Conservation (phyloP, 1,140 invertebrate species). For the Hirudo medicinalis region DNA sequence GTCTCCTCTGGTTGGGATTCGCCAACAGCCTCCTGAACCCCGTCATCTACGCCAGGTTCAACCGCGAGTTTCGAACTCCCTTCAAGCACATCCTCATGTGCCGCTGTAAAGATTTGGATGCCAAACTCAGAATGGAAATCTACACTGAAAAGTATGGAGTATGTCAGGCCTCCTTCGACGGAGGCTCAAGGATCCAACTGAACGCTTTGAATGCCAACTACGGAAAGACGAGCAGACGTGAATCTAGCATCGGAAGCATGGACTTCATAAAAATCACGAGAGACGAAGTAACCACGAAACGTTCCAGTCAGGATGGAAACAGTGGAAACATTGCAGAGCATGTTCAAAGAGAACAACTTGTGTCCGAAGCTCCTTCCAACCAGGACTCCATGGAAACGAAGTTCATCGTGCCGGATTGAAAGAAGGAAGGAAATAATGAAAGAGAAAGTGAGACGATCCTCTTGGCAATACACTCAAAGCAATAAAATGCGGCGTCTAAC, state of each 20-base stretch:
- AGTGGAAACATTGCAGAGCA: too few species aligned
- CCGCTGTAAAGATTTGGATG: slow-evolving; percentile 25
- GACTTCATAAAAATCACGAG: not conserved
- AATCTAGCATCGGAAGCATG: slow-evolving; percentile 2
- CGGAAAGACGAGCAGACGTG: not conserved
- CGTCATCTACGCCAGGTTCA: slow-evolving; percentile 92
- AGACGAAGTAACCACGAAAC: not conserved
- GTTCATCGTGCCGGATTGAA: too few species aligned
- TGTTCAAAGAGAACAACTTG: too few species aligned
- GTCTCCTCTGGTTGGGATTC: slow-evolving; percentile 67
- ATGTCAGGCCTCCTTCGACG: not conserved
- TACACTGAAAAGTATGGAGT: slow-evolving; percentile 22
- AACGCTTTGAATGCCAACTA: not conserved
- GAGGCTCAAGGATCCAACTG: not conserved
- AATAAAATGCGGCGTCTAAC: too few species aligned
- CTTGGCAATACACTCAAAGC: too few species aligned
- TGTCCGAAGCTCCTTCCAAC: too few species aligned
- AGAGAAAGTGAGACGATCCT: too few species aligned
- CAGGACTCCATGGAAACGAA: too few species aligned
- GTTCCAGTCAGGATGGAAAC: not conserved
- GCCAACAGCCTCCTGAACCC: slow-evolving; percentile 95
- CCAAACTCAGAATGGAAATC: slow-evolving; percentile 15
- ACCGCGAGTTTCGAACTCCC: slow-evolving; percentile 84
- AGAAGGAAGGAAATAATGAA: too few species aligned
- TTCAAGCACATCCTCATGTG: slow-evolving; percentile 45